These are phyloP conservation scores for Himalopsyche japonica DNA, from an alignment of 2,888 invertebrate genomes.

Conservation along the genomic window DNA sequence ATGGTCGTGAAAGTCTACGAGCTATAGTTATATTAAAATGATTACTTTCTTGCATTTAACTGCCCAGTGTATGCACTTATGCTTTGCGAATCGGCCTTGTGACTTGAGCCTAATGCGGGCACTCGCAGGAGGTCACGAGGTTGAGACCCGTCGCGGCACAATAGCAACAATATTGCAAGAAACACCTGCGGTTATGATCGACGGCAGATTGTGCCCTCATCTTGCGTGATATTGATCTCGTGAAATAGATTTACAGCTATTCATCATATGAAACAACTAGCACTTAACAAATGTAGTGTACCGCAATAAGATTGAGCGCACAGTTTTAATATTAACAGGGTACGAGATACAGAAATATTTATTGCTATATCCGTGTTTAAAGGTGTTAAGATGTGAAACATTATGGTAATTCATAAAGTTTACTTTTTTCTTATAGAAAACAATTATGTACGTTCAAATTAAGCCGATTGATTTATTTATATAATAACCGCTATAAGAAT, in stretches of 20 bases:
- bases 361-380: too few relatives aligned
- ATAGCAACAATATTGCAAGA: not conserved
- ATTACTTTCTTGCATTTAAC: not conserved
- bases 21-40: not conserved
- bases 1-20: not conserved
- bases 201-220: not conserved
- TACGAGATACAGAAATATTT: too few relatives aligned
- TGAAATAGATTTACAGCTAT: not conserved
- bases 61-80: not conserved
- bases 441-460: too few relatives aligned
- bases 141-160: not conserved
- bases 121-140: not conserved
- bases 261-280: not conserved
- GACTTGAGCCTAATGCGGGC: not conserved
- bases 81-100: not conserved
- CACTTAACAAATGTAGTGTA: not conserved
- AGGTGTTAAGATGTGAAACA: too few relatives aligned
- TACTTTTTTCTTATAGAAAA: too few relatives aligned
- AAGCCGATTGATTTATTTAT: too few relatives aligned
- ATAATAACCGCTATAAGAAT: too few relatives aligned
- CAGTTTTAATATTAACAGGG: too few relatives aligned
- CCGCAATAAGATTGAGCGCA: too few relatives aligned
- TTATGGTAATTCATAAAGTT: too few relatives aligned
- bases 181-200: not conserved
- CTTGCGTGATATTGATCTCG: not conserved